Conservation (phyloP, 1,140 invertebrate genomes). For the Halictus rubicundus region DNA sequence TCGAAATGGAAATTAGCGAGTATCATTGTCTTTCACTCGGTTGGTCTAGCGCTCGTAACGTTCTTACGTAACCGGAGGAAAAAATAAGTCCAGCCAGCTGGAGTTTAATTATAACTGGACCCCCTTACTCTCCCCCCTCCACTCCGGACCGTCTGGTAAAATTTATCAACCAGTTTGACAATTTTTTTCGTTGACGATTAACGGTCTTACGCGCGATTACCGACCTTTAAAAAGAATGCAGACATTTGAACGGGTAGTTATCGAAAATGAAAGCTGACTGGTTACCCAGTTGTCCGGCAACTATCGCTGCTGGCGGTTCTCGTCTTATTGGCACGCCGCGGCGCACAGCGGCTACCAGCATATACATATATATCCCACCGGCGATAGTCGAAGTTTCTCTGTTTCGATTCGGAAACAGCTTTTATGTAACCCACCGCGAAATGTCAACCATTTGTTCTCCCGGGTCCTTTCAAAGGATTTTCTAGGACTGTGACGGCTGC, state of each 20-base stretch:
- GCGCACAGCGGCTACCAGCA: not conserved
- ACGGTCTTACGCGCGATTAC: constrained; percentile 27
- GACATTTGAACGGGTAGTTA: constrained; percentile 48
- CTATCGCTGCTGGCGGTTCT: constrained; percentile 48
- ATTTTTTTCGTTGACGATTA: constrained; percentile 24
- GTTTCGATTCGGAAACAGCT: constrained; percentile 31
- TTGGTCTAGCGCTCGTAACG: not conserved
- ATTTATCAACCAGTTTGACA: constrained; percentile 9
- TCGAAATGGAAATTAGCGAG: no score
- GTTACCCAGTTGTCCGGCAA: constrained; percentile 44
- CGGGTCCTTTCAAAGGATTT: not conserved
- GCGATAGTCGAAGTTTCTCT: constrained; percentile 28
- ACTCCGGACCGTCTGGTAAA: no score
- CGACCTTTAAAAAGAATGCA: constrained; percentile 44
- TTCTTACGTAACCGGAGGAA: not conserved
- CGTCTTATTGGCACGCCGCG: constrained; percentile 28
- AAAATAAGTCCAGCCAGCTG: not conserved
- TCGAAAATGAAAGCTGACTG: constrained; percentile 49
- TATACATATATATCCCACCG: not conserved
- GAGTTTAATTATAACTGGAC: not conserved
- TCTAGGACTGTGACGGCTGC: not conserved
- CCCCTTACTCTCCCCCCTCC: no score
- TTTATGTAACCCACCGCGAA: constrained; percentile 36
- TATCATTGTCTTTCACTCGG: not conserved
- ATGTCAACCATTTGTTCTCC: constrained; percentile 22